Percentiles rank a stretch among this genome's conserved stretches.
phyloP scores from a whole-genome alignment of 1,140 invertebrate species.

The Penaeus chinensis region DNA sequence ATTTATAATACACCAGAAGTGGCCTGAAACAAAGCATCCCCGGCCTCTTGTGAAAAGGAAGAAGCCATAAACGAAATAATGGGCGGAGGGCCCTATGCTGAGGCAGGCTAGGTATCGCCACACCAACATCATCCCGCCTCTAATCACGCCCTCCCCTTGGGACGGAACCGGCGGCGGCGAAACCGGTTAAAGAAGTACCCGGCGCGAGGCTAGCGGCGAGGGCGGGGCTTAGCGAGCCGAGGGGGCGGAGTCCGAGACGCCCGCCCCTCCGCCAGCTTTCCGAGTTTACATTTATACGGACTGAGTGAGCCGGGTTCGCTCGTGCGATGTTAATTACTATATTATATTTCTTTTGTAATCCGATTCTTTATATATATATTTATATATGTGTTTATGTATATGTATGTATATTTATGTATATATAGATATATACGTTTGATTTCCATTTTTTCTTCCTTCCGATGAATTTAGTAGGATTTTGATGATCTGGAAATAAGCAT shows the following conservation, averaged over 20 bases:
- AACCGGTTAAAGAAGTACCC: conserved; percentile 48
- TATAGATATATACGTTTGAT: too few species aligned
- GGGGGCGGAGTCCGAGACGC: conserved; percentile 21
- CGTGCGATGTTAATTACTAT: conserved; percentile 45
- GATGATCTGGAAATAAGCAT: too few species aligned
- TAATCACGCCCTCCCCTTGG: conserved; percentile 59
- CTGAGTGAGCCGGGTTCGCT: conserved; percentile 44
- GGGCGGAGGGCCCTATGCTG: conserved; percentile 50
- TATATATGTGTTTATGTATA: too few species aligned
- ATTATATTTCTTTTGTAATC: conserved; percentile 42
- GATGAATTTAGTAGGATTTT: too few species aligned
- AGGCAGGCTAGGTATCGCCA: conserved; percentile 54
- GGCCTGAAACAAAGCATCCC: conserved; percentile 42
- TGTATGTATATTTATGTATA: too few species aligned
- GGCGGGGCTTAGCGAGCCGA: conserved; percentile 1
- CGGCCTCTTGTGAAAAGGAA: conserved; percentile 42
- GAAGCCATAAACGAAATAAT: conserved; percentile 55
- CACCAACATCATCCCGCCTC: conserved; percentile 56
- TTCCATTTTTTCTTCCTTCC: too few species aligned
- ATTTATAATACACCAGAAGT: conserved; percentile 7
- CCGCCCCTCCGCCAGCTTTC: conserved; percentile 7
- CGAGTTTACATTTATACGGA: conserved; percentile 48
- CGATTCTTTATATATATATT: neutral
- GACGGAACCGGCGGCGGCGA: conserved; percentile 50
- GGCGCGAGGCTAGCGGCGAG: conserved; percentile 51